Evolutionary conservation across 2,888 invertebrate species (phyloP).

Genomic region (Imbricaverruca yamaguchii): DNA sequence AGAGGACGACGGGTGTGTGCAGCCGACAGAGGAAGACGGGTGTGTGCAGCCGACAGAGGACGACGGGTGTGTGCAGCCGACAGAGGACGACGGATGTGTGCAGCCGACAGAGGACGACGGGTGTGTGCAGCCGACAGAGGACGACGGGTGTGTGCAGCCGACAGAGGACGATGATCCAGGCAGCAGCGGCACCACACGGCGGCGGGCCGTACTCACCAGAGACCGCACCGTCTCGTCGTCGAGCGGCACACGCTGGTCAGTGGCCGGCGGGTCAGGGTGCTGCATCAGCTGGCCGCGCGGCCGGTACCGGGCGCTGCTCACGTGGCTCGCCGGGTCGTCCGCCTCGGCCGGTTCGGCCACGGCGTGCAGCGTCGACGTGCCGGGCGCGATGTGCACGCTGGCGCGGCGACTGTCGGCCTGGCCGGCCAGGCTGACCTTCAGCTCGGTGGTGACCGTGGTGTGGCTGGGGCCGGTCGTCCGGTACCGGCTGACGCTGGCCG

Average conservation of each 20-base stretch:
- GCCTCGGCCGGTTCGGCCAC: not conserved
- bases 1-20: too few species aligned
- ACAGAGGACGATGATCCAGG: not conserved
- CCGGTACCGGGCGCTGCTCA: not conserved
- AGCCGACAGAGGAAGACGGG: too few species aligned
- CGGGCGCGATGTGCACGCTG: constrained; percentile 5
- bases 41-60: too few species aligned
- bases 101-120: too few species aligned
- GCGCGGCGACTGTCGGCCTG: not conserved
- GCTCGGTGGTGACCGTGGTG: constrained; percentile 9
- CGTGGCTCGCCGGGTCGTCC: not conserved
- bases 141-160: too few species aligned
- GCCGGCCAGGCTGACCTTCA: constrained; percentile 3
- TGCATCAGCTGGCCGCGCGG: not conserved
- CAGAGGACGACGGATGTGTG: too few species aligned
- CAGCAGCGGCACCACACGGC: not conserved
- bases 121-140: too few species aligned
- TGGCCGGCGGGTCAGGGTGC: constrained; percentile 8
- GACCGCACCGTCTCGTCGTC: constrained; percentile 7
- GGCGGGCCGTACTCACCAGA: not conserved
- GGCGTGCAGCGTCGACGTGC: not conserved
- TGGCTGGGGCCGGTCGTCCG: not conserved
- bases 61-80: too few species aligned
- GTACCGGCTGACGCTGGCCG: not conserved
- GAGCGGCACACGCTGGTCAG: not conserved